Evolutionary conservation across 2,113 vertebrate species (phyloP).

Genomic region (Leptocoma aspasia): DNA sequence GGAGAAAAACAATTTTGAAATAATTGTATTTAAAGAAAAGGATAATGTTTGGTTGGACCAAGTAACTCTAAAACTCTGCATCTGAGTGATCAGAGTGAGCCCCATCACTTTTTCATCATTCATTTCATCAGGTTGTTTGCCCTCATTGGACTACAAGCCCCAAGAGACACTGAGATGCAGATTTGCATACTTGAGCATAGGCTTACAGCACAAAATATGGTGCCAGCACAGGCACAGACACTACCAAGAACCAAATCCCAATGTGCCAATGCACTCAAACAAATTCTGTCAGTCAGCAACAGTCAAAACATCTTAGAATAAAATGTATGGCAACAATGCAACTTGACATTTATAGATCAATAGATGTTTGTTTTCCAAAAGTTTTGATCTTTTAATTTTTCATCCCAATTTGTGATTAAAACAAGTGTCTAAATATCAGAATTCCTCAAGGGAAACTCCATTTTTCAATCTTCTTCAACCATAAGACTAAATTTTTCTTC

Average conservation of each 20-base stretch:
- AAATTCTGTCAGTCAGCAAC: not conserved
- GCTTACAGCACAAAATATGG: not conserved
- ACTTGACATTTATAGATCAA: not conserved
- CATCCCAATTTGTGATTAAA: not conserved
- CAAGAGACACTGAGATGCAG: not conserved
- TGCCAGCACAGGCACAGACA: not conserved
- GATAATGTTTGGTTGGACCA: not conserved
- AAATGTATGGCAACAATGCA: not conserved
- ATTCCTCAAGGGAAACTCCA: not conserved
- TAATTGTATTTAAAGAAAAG: not conserved
- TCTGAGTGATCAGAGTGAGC: not conserved
- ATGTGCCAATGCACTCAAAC: not conserved
- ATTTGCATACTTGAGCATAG: not conserved
- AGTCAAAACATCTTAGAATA: not conserved
- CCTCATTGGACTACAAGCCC: not conserved
- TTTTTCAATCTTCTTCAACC: not conserved
- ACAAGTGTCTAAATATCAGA: slow-evolving; percentile 4
- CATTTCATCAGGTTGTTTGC: not conserved
- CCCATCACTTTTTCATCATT: not conserved
- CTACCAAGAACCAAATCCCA: not conserved
- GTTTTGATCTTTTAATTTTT: not conserved
- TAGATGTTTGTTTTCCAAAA: not conserved
- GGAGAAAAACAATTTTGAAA: not conserved
- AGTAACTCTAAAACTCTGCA: not conserved
- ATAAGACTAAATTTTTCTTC: not conserved